Conservation (phyloP, 2,797 vertebrate species). For the Notamacropus eugenii region DNA sequence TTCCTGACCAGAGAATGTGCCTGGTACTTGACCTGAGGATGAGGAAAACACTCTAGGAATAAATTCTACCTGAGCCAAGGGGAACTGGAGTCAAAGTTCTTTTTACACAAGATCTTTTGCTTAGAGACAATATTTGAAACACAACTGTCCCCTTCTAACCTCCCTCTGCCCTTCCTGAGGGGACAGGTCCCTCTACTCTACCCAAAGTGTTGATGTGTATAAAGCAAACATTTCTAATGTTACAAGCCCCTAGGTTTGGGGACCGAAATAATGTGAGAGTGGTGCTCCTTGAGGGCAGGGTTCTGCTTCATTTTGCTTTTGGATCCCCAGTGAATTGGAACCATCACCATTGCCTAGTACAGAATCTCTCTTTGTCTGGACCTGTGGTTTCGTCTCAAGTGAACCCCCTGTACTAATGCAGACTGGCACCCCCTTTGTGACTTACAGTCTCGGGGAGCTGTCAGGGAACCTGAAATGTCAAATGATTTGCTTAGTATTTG, state of each 20-base stretch:
- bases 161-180: background rate
- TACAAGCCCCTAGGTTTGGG: background rate
- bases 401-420: background rate
- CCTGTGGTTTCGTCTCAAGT: background rate
- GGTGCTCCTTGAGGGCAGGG: background rate
- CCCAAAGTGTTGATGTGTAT: background rate
- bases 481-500: background rate
- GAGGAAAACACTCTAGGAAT: background rate
- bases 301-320: background rate
- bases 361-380: background rate
- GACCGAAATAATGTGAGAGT: background rate
- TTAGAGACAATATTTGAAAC: background rate
- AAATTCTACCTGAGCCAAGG: background rate
- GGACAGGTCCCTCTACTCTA: background rate
- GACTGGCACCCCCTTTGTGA: background rate
- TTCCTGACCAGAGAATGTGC: background rate
- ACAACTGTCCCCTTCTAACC: background rate
- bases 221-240: background rate
- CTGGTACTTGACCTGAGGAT: background rate
- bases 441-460: background rate
- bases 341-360: background rate
- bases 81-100: background rate
- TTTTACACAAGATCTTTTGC: background rate
- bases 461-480: background rate
- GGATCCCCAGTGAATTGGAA: background rate